Evolutionary conservation across 2,797 vertebrate genomes (phyloP).

Genomic region (Pangasius larnaudii): DNA sequence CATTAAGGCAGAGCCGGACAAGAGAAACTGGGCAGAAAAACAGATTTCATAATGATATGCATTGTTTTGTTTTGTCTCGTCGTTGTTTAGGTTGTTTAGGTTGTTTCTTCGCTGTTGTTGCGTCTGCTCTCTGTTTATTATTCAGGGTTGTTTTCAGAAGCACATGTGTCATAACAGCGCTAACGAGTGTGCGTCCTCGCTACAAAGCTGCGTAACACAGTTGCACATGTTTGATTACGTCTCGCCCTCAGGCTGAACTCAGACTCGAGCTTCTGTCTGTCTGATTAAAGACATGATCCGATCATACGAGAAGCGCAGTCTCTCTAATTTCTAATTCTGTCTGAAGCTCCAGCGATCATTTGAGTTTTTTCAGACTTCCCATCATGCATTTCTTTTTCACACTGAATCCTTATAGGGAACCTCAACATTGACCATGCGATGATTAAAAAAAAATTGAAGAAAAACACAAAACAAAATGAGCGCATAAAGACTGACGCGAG

Average conservation of each 20-base stretch:
- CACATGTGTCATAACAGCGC: neutral
- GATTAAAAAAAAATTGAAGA: neutral
- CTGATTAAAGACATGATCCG: neutral
- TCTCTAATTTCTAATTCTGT: conserved; percentile 1
- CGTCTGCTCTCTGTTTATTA: neutral
- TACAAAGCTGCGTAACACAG: neutral
- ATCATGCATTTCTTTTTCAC: neutral
- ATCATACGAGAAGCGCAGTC: neutral
- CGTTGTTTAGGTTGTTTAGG: neutral
- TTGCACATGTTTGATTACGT: neutral
- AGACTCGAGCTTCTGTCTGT: neutral
- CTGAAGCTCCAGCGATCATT: conserved; percentile 30
- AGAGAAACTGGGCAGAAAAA: neutral
- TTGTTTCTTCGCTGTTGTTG: neutral
- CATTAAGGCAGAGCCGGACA: neutral
- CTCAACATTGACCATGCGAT: neutral
- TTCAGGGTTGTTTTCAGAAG: neutral
- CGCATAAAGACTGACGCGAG: neutral
- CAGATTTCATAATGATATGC: neutral
- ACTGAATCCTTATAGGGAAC: neutral
- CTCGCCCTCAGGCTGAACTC: neutral
- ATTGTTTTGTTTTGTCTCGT: neutral
- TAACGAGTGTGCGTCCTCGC: neutral
- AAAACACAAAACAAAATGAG: neutral
- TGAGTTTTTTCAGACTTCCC: neutral